These are phyloP conservation scores for Monomorium pharaonis DNA, from an alignment of 1,140 invertebrate genomes.

Conservation along the genomic window DNA sequence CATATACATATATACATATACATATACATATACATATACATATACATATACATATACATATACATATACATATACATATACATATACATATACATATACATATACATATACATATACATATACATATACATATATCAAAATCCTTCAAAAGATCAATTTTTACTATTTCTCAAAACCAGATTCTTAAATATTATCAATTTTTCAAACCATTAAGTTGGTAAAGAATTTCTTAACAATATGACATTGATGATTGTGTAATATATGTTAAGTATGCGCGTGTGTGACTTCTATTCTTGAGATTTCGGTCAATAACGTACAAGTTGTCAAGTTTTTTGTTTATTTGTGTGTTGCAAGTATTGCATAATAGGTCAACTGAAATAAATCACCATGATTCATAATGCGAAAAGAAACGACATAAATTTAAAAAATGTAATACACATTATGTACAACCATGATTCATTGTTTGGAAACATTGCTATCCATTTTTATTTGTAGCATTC, in stretches of 20 bases:
- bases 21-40: not conserved
- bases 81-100: not conserved
- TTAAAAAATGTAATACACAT: not conserved
- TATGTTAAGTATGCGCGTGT: not conserved
- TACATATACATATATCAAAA: not conserved
- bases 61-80: not conserved
- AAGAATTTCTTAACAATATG: not conserved
- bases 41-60: not conserved
- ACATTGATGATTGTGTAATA: not conserved
- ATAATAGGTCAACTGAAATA: not conserved
- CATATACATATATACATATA: not conserved
- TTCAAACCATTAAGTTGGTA: not conserved
- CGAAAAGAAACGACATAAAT: not conserved
- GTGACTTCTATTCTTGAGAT: not conserved
- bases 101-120: not conserved
- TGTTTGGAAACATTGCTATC: constrained; percentile 58
- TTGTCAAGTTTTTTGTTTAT: not conserved
- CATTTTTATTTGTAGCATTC: not conserved
- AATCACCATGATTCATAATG: not conserved
- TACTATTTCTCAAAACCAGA: not conserved
- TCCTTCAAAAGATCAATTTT: not conserved
- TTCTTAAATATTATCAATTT: not conserved
- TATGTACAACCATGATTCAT: constrained; percentile 26
- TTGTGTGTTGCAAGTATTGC: not conserved
- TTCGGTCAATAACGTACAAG: not conserved